Base-by-base conservation (phyloP, 2,888 invertebrate species). In the Zaprionus bogoriensis region DNA sequence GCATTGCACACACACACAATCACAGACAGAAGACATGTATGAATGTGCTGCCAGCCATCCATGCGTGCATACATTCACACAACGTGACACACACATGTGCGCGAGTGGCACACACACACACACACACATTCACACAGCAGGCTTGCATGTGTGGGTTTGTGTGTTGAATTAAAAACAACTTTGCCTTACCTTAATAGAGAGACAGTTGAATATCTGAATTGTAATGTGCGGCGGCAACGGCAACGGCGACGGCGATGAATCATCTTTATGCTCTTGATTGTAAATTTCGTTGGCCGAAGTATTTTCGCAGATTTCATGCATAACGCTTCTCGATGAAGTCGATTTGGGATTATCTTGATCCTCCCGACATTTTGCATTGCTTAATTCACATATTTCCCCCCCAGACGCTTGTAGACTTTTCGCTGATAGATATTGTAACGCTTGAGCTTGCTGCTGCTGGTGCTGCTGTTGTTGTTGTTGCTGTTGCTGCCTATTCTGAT, bases 171-270 rank as follows among this genome's bases (percentile, higher is more conserved):
- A 68, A 80, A 85, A 77, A 74, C 71, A 77, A 74, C 69, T 77
- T 71, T 60, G 62, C 92, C 92, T 93, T 94, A 95, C 95, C 94
- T 94, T 93, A 92, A 95, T 94, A 90, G 95, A 94, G 90, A 95
- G 93, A 93, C 95, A 95, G 92, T 94, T 93, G 93, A 94, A 94
- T 92, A 95, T 93, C 92, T 93, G 93, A 89, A 91, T 91, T 86
- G 92, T 92, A 91, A 92, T 91, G 89, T 92, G 91, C 61, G 85
- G 78, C n/a, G n/a, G n/a, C n/a, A n/a, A n/a, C n/a, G n/a, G n/a
- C n/a, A n/a, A n/a, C n/a, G n/a, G n/a, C n/a, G n/a, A n/a, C n/a
- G n/a, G n/a, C 68, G 88, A 87, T 89, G 89, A 89, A 82, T 90
- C 90, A 89, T 87, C 88, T 58, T 70, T 71, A 69, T 72, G 69